Percentiles rank a stretch among this genome's conserved stretches.
These are phyloP conservation scores for Nycticorax nycticorax DNA, from an alignment of 2,113 vertebrate genomes.

Conservation along the genomic window DNA sequence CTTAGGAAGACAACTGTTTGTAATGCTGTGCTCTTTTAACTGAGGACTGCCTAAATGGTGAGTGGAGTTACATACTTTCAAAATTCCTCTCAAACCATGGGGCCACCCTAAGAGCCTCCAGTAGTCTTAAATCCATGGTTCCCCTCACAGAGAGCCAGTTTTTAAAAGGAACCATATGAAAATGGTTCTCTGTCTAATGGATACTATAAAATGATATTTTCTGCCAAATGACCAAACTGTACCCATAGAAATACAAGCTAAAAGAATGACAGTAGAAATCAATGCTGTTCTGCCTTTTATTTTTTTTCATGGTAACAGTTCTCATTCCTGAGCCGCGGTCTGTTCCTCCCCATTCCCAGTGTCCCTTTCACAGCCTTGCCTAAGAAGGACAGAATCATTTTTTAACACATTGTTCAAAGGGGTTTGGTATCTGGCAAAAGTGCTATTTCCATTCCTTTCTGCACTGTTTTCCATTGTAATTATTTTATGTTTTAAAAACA, in stretches of 20 bases:
- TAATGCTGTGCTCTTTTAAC: background rate
- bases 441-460: background rate
- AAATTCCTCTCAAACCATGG: background rate
- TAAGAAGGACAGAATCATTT: background rate
- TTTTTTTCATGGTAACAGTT: background rate
- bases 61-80: background rate
- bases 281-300: background rate
- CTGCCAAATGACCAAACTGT: background rate
- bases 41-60: background rate
- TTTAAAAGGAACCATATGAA: background rate
- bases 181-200: background rate
- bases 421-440: background rate
- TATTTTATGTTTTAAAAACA: background rate
- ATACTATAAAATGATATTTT: background rate
- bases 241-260: background rate
- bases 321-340: accelerated
- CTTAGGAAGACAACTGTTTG: background rate
- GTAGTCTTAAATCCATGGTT: background rate
- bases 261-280: background rate
- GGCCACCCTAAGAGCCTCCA: background rate
- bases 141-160: background rate
- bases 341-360: background rate
- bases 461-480: background rate
- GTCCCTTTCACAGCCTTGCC: background rate
- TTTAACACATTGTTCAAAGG: background rate